Evolutionary conservation across 2,888 invertebrate genomes (phyloP).

Genomic region (Parthenolecanium corni): DNA sequence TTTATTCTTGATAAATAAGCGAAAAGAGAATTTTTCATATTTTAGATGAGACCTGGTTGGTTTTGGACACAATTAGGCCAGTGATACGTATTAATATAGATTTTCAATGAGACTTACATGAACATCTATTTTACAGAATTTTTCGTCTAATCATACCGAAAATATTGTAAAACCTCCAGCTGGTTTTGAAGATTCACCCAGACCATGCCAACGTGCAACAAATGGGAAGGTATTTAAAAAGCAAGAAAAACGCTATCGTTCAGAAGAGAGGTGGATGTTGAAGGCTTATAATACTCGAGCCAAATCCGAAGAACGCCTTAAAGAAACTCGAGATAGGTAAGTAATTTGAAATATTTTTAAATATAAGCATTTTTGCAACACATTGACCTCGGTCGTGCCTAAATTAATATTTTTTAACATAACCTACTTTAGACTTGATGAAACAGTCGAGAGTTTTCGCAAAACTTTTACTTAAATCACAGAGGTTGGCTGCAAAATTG

Average conservation of each 20-base stretch:
- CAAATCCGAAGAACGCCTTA: conserved; percentile 67
- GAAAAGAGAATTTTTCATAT: no score
- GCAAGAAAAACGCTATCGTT: conserved; percentile 64
- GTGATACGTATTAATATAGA: no score
- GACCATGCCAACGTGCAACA: conserved; percentile 37
- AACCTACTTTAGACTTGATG: no score
- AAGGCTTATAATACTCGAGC: conserved; percentile 62
- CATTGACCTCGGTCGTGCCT: no score
- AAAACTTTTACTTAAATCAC: no score
- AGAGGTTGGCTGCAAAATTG: no score
- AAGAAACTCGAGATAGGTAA: conserved; percentile 44
- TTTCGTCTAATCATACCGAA: conserved; percentile 31
- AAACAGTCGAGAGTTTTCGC: no score
- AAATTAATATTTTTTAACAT: no score
- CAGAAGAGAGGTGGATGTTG: conserved; percentile 57
- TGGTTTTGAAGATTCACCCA: conserved; percentile 76
- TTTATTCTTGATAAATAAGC: no score
- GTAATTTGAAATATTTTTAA: not conserved
- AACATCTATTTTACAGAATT: not conserved
- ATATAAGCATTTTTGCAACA: not conserved
- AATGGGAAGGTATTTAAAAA: conserved; percentile 58
- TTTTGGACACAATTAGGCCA: no score
- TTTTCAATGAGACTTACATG: no score
- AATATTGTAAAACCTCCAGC: conserved; percentile 81
- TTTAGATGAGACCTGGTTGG: no score